Conservation (phyloP, 2,888 invertebrate species). For the Amaurobius ferox region DNA sequence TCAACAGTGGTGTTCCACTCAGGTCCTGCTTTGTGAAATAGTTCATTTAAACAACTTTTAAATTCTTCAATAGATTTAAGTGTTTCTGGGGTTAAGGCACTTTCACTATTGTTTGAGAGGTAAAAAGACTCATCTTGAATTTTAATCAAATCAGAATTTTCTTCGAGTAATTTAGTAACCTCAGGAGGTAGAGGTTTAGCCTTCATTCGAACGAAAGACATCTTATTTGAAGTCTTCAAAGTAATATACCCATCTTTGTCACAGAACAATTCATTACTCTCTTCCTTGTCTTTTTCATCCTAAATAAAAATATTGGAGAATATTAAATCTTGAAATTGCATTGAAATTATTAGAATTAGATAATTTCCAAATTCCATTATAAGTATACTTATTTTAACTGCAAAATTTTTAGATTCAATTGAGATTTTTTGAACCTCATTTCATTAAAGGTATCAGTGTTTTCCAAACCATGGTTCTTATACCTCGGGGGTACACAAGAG, state of each 20-base stretch:
- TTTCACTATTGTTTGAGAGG: conserved; percentile 25
- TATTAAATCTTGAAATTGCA: neutral
- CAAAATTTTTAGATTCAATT: no score
- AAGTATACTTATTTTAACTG: no score
- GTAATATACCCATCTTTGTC: conserved; percentile 73
- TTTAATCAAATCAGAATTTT: conserved; percentile 84
- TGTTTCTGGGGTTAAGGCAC: conserved; percentile 46
- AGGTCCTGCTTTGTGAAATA: conserved; percentile 82
- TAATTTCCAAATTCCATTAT: no score
- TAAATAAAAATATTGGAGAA: neutral
- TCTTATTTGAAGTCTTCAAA: conserved; percentile 84
- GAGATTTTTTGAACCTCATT: no score
- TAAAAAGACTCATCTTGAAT: conserved; percentile 74
- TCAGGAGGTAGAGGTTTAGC: conserved; percentile 86
- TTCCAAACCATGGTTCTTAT: no score
- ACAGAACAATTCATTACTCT: neutral
- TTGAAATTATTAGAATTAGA: neutral
- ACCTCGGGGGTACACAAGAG: no score
- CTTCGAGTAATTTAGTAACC: conserved; percentile 85
- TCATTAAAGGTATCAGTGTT: no score
- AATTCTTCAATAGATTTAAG: conserved; percentile 76
- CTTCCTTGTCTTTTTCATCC: neutral
- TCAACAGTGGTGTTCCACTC: conserved; percentile 80
- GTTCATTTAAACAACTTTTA: conserved; percentile 81
- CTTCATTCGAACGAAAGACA: conserved; percentile 84